Base-by-base conservation (phyloP, 2,113 vertebrate genomes). In the Progne subis region DNA sequence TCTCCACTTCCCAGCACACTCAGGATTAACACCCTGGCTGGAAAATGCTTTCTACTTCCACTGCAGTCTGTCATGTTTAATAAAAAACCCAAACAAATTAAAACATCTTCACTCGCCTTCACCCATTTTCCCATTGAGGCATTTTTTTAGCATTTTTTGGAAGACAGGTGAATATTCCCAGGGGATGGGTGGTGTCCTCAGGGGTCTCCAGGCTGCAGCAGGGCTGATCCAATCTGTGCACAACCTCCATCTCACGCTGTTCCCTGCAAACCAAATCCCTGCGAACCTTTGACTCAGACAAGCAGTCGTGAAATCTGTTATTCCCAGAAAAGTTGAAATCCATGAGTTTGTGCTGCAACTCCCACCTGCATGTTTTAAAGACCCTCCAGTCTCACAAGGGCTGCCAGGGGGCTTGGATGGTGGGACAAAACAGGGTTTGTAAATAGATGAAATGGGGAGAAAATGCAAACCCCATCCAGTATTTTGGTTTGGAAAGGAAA, bases 391-490 rank as follows among this genome's bases (percentile, higher is more conserved):
- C 65, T 74, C 74, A 46, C 24, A 23, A 9, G 55, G 59, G 61
- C 55, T 77, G 39, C 56, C 69, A 41, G 55, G 61, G 52, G 53
- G 21, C 57, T 85, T 18, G 46, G 69, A 57, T 80, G 26, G 46
- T 55, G 41, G 88, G 64, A 65, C 18, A 69, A 77, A 94, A 26
- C 18, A 14, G 43, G 32, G 39, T 29, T 57, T 39, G 71, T 47
- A 70, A 90, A 77, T 11, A 74, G 63, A 47, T 57, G 56, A 79
- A 32, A 65, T 0, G 4, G 29, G 41, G 18, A 88, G 31, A 90
- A 92, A 94, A 86, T 77, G 71, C 90, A 92, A 90, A 59, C 39
- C 34, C 55, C 79, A 70, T 86, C 71, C 90, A n/a, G 32, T 53
- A 82, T 69, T 75, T 83, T 43, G 59, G 4, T 57, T 92, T 77